Percentiles rank a stretch among this genome's conserved stretches.
phyloP scores from a whole-genome alignment of 2,113 vertebrate species.

The Gadus macrocephalus region DNA sequence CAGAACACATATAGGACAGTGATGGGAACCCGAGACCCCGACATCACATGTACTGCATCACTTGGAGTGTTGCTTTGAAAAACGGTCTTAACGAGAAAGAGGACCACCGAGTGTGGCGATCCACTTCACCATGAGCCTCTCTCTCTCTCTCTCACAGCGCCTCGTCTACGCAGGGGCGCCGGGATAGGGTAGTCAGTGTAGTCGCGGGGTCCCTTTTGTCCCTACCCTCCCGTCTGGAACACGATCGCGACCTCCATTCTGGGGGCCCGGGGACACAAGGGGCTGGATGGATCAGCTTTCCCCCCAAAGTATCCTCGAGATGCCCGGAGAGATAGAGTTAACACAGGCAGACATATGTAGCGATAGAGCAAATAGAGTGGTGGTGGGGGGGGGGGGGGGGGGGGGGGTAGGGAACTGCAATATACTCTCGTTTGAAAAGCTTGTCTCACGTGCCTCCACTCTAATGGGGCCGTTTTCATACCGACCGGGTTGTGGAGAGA shows the following conservation, averaged over 20 bases:
- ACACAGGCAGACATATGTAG: background rate
- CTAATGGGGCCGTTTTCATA: slow-evolving; percentile 22
- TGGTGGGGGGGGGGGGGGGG: slow-evolving; percentile 18
- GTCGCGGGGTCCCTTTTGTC: no score
- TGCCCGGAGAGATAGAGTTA: background rate
- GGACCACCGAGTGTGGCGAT: no score
- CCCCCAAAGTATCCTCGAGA: background rate
- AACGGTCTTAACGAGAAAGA: no score
- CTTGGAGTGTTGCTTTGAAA: no score
- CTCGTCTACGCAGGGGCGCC: no score
- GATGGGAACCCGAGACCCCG: no score
- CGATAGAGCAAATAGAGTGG: slow-evolving; percentile 8
- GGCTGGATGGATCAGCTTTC: slow-evolving; percentile 45
- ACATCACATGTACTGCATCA: no score
- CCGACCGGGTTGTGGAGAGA: slow-evolving; percentile 44
- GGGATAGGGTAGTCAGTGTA: no score
- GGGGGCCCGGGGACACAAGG: slow-evolving; percentile 34
- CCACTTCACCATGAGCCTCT: no score
- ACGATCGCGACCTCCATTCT: slow-evolving; percentile 23
- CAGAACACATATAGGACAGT: no score
- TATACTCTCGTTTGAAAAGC: background rate
- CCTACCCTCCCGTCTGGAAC: no score
- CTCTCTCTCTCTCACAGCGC: no score
- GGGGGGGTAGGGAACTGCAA: slow-evolving; percentile 35
- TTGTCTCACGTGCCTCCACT: background rate